Percentiles rank a stretch among this genome's conserved stretches.
These are phyloP conservation scores for Ochotona curzoniae DNA, from an alignment of 2,113 vertebrate genomes.

Conservation along the genomic window DNA sequence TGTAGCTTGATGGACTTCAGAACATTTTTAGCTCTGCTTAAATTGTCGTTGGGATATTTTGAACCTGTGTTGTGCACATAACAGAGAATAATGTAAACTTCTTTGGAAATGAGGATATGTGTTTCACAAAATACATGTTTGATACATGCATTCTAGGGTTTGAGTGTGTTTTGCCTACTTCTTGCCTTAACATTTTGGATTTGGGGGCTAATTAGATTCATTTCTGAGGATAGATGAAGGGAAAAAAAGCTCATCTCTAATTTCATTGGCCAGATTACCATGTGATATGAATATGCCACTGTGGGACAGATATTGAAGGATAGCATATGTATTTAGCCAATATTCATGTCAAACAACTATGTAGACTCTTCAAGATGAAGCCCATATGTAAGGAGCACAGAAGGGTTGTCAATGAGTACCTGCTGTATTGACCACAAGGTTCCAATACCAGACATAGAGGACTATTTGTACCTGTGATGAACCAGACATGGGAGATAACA, in stretches of 20 bases:
- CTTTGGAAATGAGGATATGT: too few species aligned
- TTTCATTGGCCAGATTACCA: background rate
- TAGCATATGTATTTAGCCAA: background rate
- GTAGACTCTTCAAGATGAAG: background rate
- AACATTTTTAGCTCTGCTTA: background rate
- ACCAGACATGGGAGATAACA: background rate
- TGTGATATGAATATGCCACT: background rate
- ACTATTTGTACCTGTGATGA: background rate
- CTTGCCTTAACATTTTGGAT: slow-evolving; percentile 18
- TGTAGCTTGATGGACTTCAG: background rate
- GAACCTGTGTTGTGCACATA: too few species aligned
- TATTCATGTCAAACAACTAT: background rate
- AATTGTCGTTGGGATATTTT: background rate
- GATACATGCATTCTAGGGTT: background rate
- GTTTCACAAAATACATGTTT: background rate
- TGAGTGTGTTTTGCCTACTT: slow-evolving; percentile 6
- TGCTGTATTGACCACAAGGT: background rate
- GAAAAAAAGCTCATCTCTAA: background rate
- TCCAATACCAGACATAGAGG: background rate
- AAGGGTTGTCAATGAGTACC: background rate
- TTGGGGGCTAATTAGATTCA: background rate
- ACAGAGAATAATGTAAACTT: too few species aligned
- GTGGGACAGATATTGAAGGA: background rate
- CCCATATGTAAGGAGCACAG: background rate
- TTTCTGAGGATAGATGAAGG: background rate